Evolutionary conservation across 2,888 invertebrate species (phyloP).

Genomic region (Eledona agricola): DNA sequence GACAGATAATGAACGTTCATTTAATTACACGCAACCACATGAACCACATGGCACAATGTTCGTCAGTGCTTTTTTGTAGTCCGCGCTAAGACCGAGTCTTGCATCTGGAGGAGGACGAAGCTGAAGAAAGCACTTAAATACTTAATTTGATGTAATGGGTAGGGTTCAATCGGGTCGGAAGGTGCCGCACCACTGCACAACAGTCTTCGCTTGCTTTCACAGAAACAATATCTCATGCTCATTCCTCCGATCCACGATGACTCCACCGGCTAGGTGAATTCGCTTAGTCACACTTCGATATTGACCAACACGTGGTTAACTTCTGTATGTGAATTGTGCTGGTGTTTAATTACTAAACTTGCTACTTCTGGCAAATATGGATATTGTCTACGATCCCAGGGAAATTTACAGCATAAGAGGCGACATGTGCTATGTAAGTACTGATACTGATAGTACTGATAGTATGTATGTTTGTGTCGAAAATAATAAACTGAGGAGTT

Average conservation of each 20-base stretch:
- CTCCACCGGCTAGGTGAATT: slow-evolving; percentile 38
- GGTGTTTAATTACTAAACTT: too few species aligned
- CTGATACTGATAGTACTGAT: slow-evolving; percentile 8
- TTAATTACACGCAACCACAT: too few species aligned
- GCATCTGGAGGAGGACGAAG: slow-evolving; percentile 8
- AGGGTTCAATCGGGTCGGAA: slow-evolving; percentile 48
- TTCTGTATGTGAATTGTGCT: too few species aligned
- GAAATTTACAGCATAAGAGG: slow-evolving; percentile 49
- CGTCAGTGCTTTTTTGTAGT: too few species aligned
- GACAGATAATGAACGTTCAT: too few species aligned
- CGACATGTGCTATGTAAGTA: slow-evolving; percentile 56
- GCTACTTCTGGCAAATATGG: slow-evolving; percentile 48
- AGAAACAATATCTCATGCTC: slow-evolving; percentile 15
- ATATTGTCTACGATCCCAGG: slow-evolving; percentile 50
- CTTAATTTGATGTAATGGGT: slow-evolving; percentile 48
- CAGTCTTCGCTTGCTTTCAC: slow-evolving; percentile 16
- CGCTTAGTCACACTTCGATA: slow-evolving; percentile 9
- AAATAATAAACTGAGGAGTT: too few species aligned
- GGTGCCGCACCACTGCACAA: slow-evolving; percentile 15
- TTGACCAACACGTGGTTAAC: slow-evolving; percentile 29
- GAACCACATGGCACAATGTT: too few species aligned
- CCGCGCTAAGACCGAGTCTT: slow-evolving; percentile 2
- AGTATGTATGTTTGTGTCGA: too few species aligned
- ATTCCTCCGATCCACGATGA: slow-evolving; percentile 10
- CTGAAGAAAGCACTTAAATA: slow-evolving; percentile 42